These are phyloP conservation scores for Papilio polyxenes DNA, from an alignment of 1,140 invertebrate genomes.

Conservation along the genomic window DNA sequence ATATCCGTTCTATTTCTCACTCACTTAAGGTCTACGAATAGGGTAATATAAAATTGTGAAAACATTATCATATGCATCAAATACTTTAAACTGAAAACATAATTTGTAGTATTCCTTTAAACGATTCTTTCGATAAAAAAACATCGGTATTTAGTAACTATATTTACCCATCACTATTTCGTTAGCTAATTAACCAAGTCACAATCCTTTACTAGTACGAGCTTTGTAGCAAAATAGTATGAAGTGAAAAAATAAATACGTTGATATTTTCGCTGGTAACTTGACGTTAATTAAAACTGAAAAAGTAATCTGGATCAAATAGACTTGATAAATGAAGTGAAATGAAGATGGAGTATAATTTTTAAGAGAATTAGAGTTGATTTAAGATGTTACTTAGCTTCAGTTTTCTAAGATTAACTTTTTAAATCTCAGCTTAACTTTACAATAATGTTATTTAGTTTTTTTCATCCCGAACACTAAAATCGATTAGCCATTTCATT, in stretches of 20 bases:
- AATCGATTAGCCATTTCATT: background rate
- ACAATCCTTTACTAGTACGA: background rate
- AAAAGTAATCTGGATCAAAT: background rate
- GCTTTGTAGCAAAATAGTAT: background rate
- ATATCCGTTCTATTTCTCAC: constrained; percentile 3
- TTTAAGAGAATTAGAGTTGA: background rate
- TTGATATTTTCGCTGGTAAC: background rate
- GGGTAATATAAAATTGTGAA: background rate
- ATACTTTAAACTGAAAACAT: no score
- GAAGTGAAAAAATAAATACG: background rate
- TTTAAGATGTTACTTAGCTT: background rate
- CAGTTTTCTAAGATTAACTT: background rate
- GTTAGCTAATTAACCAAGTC: constrained; percentile 11
- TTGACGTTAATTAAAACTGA: constrained; percentile 13
- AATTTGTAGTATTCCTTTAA: no score
- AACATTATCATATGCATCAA: background rate
- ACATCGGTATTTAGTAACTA: background rate
- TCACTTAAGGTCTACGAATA: background rate
- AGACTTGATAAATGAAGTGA: background rate
- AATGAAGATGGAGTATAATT: background rate
- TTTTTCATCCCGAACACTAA: background rate
- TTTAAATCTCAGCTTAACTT: background rate
- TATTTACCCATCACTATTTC: background rate
- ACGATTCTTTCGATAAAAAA: no score
- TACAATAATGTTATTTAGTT: background rate